These are phyloP conservation scores for Oscheius sp. DNA, from an alignment of 2,888 invertebrate genomes.

Conservation along the genomic window DNA sequence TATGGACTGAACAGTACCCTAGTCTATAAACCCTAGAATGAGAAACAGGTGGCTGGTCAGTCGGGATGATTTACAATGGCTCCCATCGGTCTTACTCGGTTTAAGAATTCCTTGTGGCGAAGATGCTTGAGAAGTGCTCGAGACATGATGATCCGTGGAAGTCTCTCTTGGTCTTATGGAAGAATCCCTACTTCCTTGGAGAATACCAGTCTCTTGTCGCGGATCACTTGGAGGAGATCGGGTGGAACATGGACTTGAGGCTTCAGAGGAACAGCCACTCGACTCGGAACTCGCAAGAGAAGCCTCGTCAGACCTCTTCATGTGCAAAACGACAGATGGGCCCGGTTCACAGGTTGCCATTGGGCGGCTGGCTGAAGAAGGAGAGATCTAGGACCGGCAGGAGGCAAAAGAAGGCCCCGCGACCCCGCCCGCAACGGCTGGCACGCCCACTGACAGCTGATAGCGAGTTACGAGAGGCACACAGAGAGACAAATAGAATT, in stretches of 20 bases:
- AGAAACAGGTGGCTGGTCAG: too few relatives aligned
- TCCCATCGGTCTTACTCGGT: too few relatives aligned
- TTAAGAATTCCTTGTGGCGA: slow-evolving; percentile 11
- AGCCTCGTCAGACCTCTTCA: slow-evolving; percentile 41
- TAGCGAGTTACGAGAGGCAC: slow-evolving; percentile 21
- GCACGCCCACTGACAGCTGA: slow-evolving; percentile 36
- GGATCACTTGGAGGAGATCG: slow-evolving; percentile 34
- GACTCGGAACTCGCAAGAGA: slow-evolving; percentile 59
- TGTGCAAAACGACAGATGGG: slow-evolving; percentile 49
- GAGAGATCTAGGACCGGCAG: slow-evolving; percentile 3
- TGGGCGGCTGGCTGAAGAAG: slow-evolving; percentile 1
- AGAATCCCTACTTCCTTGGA: slow-evolving; percentile 23
- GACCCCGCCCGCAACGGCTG: slow-evolving; percentile 29
- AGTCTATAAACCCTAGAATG: too few relatives aligned
- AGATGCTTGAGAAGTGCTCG: slow-evolving; percentile 11
- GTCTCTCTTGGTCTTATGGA: slow-evolving; percentile 12
- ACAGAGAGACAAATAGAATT: slow-evolving; percentile 34
- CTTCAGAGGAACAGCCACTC: slow-evolving; percentile 47
- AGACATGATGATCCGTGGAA: slow-evolving; percentile 14
- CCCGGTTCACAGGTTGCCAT: slow-evolving; percentile 38
- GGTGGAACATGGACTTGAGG: slow-evolving; percentile 40
- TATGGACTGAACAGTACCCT: too few relatives aligned
- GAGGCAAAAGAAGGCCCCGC: slow-evolving; percentile 11
- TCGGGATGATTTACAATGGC: too few relatives aligned
- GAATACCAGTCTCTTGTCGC: slow-evolving; percentile 31